Base-by-base conservation (phyloP, 2,113 vertebrate species). In the Danionella cerebrum region DNA sequence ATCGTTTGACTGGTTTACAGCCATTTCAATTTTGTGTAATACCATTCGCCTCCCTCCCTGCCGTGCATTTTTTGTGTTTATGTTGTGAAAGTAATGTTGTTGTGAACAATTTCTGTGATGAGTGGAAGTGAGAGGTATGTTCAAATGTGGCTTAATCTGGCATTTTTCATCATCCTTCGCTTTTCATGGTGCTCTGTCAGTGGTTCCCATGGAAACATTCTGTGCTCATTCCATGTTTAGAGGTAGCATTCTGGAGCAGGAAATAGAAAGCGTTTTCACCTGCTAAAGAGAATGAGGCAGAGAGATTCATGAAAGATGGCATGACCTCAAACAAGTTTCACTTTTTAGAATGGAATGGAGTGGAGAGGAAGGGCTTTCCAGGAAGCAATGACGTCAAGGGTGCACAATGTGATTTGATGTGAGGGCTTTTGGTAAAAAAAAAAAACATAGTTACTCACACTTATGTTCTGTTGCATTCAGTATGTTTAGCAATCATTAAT, bases 401-500 rank as follows among this genome's bases (percentile, higher is more conserved):
- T 59, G 65, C 31, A 42, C 64, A 54, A 66, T 14, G 57, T 64
- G 64, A 42, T 35, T 59, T 76, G 70, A 70, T 51, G 36, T 48
- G 12, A 57, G 60, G 53, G 62, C 35, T 35, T 57, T 68, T 73
- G 66, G 66, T 66, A 69, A 69, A 66, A n/a, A 39, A n/a, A n/a
- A 73, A 60, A 66, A 39, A 73, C 13, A 62, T 55, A 53, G 58
- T 72, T 47, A 59, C 52, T 69, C 53, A 47, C 64, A n/a, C 19
- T 25, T 74, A 39, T 29, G 24, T 70, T 72, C 35, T 69, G 35
- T 73, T 69, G 50, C 48, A 67, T 33, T 67, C 45, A 22, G 6
- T 63, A 39, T 53, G 63, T 74, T 77, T 71, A 67, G 38, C 65
- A 70, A 68, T 71, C 68, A 59, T 70, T 70, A 53, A 77, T 77